Evolutionary conservation across 1,140 invertebrate species (phyloP), one percentile per base, ranked within the genome.

Genomic region (Diprion similis): DNA sequence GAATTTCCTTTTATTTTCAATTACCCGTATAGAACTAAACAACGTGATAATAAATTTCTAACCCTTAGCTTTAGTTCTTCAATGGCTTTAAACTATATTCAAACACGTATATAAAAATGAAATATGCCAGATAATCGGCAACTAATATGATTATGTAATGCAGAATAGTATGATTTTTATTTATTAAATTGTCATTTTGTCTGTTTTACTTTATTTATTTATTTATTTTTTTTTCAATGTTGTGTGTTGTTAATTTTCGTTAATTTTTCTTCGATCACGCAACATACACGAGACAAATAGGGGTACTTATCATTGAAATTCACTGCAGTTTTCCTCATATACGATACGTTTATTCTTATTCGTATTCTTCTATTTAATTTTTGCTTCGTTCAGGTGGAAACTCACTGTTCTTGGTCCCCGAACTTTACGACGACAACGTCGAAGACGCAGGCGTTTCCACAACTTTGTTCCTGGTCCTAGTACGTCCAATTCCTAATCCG

Each of bases 311-410:
- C 24, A 37, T 37, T 37, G 24, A 37, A 37, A 1, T 37, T 37
- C 24, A 37, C 24, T 37, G 24, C 24, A 37, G 24, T 37, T 37
- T 37, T 37, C 24, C 2, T 37, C 6, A 37, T 6, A 37, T 37
- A 1, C 24, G 24, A 37, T 37, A 37, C 24, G 24, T 37, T 37
- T 37, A 1, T 37, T 37, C 6, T 37, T 37, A 37, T 37, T 37
- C 24, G 2, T 37, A 37, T 37, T 37, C 24, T 37, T 37, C 24
- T 37, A 3, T 37, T 37, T 37, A 37, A 37, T 37, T 37, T 37
- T 37, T 37, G 24, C 51, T 59, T 59, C 51, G 51, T 59, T 59
- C n/a, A 59, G 51, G 51, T 59, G 51, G n/a, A 59, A 59, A 59
- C n/a, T 59, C 11, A 10, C n/a, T 59, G 11, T 4, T 15, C 51